Percentiles rank a stretch among this genome's conserved stretches.
Conservation (phyloP, 2,797 vertebrate genomes). For the Gephyroberyx darwinii region DNA sequence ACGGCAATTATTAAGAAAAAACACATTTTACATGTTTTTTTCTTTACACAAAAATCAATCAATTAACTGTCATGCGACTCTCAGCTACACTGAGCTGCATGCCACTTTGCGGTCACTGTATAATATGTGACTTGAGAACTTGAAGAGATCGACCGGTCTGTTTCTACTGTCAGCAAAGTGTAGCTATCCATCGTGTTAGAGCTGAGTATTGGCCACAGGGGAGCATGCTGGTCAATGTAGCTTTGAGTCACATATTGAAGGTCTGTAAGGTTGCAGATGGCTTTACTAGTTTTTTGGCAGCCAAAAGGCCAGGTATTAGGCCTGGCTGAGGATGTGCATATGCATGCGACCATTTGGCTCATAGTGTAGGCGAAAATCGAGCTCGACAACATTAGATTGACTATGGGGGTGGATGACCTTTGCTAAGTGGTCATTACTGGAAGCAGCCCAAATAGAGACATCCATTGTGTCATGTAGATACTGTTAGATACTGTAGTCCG, state of each 20-base stretch:
- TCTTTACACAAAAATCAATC: no score
- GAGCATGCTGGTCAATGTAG: slow-evolving; percentile 45
- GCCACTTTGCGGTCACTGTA: slow-evolving; percentile 22
- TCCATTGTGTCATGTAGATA: neutral
- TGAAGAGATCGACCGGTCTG: slow-evolving; percentile 37
- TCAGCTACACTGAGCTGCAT: neutral
- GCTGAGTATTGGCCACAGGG: slow-evolving; percentile 36
- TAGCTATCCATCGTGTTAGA: slow-evolving; percentile 45
- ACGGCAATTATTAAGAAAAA: no score
- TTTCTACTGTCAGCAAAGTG: slow-evolving; percentile 53
- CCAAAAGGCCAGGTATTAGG: neutral
- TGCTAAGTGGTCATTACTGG: slow-evolving; percentile 10
- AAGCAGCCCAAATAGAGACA: neutral
- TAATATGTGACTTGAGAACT: slow-evolving; percentile 19
- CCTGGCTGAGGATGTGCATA: slow-evolving; percentile 8
- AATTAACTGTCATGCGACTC: no score
- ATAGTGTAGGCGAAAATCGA: neutral
- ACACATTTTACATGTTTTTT: no score
- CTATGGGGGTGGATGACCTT: slow-evolving; percentile 36
- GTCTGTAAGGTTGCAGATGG: slow-evolving; percentile 3
- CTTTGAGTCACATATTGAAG: slow-evolving; percentile 43
- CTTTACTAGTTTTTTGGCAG: neutral
- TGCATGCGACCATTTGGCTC: neutral
- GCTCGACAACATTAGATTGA: slow-evolving; percentile 25
- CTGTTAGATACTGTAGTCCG: neutral